Evolutionary conservation across 2,888 invertebrate genomes (phyloP), one percentile per base, ranked within the genome.

Genomic region (Philhelius pedissequus): DNA sequence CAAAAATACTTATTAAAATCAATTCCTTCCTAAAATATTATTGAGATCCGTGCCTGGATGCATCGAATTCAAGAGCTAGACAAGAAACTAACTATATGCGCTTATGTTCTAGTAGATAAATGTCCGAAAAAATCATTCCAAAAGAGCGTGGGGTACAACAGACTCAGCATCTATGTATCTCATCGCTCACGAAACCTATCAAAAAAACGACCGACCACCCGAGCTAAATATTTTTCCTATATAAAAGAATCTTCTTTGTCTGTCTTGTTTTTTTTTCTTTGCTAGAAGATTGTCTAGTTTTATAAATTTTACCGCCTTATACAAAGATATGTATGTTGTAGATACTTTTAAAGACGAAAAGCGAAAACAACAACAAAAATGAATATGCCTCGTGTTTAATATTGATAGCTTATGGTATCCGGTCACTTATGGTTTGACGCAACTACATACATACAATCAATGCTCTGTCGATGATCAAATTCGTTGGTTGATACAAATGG

Each of bases 351-450:
- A n/a, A 48, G 35, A 20, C 15, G 35, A 48, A 58, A 22, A 45
- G 4, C 9, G 18, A 20, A 38, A 48, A 38, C 9, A 71, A 56
- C 38, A 40, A 32, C 66, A 40, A 79, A 84, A 71, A 84, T 84
- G 84, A 84, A 84, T 84, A 84, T 79, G 84, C 84, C 84, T 84
- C 79, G 84, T 84, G 84, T 79, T 84, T 84, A 69, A 79, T 84
- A 84, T 80, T 84, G 84, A 84, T 84, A 71, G 84, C 80, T 84
- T 84, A 84, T 84, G 84, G 84, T 84, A 84, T 84, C 84, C 84
- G 84, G 84, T 84, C 84, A 84, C 80, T 84, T 84, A 80, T 84
- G 84, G 80, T 68, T 84, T 84, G 84, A 84, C 84, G 84, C 80
- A 84, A 76, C 84, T 66, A 79, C 83, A n/a, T n/a, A n/a, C n/a